phyloP scores from a whole-genome alignment of 2,797 vertebrate species.

The Petrocephalus schoutedeni region DNA sequence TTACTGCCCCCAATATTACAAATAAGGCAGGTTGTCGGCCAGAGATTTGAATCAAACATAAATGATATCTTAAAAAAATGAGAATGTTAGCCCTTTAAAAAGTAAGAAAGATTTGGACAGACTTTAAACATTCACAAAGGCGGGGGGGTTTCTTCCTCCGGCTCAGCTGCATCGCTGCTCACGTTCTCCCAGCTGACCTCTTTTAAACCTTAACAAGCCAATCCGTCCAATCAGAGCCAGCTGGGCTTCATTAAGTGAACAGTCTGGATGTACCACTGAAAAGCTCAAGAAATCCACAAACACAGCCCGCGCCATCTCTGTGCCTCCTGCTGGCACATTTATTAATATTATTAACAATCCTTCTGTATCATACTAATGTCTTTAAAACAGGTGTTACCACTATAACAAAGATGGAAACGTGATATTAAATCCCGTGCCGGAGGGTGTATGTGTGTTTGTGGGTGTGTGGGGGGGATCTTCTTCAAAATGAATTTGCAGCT shows the following conservation, averaged over 20 bases:
- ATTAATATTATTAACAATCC: not conserved
- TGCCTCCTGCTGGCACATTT: not conserved
- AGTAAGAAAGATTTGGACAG: not conserved
- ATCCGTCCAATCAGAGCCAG: not conserved
- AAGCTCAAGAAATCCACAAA: not conserved
- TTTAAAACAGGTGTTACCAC: not conserved
- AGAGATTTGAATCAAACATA: not conserved
- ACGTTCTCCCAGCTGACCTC: not conserved
- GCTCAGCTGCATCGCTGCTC: not conserved
- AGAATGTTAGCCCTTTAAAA: not conserved
- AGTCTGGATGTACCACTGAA: not conserved
- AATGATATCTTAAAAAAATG: not conserved
- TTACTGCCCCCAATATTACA: not conserved
- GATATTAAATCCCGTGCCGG: not conserved
- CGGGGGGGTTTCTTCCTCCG: not conserved
- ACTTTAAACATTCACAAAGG: not conserved
- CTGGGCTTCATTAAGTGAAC: not conserved
- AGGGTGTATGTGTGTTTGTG: no score
- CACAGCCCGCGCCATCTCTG: not conserved
- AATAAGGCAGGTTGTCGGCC: not conserved
- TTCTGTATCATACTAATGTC: not conserved
- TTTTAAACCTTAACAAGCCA: not conserved
- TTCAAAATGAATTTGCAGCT: conserved; percentile 3
- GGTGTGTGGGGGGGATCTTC: not conserved
- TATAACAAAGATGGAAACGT: not conserved